Percentiles rank a stretch among this genome's conserved stretches.
Evolutionary conservation across 2,888 invertebrate genomes (phyloP).

Genomic region (Drosophila barbarae): DNA sequence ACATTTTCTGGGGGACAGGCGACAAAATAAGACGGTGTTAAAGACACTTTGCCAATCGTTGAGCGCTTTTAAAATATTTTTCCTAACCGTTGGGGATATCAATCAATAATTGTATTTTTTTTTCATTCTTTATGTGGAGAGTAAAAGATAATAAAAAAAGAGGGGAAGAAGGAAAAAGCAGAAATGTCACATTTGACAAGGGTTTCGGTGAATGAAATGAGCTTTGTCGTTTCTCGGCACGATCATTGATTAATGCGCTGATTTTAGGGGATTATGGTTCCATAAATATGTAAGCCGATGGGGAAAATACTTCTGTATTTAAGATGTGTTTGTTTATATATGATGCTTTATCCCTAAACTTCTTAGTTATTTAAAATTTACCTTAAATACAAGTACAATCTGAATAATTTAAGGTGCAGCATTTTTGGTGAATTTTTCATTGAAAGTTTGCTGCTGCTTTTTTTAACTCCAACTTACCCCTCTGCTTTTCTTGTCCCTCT

Average conservation of each 20-base stretch:
- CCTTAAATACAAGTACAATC: background rate
- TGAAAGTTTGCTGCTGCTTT: background rate
- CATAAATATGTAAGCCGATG: constrained; percentile 10
- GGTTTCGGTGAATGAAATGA: constrained; percentile 29
- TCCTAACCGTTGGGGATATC: constrained; percentile 44
- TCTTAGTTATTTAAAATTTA: no score
- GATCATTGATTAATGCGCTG: constrained; percentile 33
- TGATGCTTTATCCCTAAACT: no score
- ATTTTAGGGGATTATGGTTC: constrained; percentile 19
- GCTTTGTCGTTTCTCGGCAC: constrained; percentile 7
- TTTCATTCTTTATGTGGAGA: constrained; percentile 8
- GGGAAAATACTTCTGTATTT: background rate
- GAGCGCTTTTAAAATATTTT: constrained; percentile 52
- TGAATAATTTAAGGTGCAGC: background rate
- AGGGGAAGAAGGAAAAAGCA: background rate
- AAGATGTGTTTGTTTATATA: background rate
- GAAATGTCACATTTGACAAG: constrained; percentile 30
- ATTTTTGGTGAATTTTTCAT: background rate
- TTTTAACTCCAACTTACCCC: background rate
- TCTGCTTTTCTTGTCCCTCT: background rate
- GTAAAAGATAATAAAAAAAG: constrained; percentile 21
- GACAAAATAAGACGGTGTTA: constrained; percentile 13
- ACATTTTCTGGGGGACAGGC: constrained; percentile 5
- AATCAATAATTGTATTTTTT: constrained; percentile 44
- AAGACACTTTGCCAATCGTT: constrained; percentile 44